Conservation (phyloP, 2,797 vertebrate genomes). For the Phrynocephalus guinanensis region DNA sequence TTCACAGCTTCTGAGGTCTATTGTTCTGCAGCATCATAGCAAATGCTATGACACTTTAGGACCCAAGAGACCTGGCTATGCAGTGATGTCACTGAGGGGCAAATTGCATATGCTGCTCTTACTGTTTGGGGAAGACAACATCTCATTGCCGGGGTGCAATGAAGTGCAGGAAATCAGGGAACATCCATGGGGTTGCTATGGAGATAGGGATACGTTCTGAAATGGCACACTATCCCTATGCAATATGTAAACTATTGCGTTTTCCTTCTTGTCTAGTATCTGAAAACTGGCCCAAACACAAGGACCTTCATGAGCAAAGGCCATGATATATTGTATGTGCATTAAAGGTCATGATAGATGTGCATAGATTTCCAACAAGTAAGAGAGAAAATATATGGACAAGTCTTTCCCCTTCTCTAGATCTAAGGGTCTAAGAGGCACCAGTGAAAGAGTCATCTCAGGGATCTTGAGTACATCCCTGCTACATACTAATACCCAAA, state of each 20-base stretch:
- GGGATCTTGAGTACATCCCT: not conserved
- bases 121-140: not conserved
- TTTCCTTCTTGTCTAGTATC: no score
- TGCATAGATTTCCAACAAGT: not conserved
- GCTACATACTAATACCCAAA: not conserved
- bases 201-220: not conserved
- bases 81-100: not conserved
- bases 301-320: not conserved
- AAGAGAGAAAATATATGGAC: not conserved
- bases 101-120: not conserved
- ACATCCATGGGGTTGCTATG: not conserved
- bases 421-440: not conserved
- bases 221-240: no score
- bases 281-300: not conserved
- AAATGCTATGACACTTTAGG: not conserved
- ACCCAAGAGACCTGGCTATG: not conserved
- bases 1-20: not conserved
- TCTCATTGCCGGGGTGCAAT: not conserved
- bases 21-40: not conserved
- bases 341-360: not conserved
- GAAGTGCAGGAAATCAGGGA: slow-evolving; percentile 26
- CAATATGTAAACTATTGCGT: not conserved
- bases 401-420: not conserved
- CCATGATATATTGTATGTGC: not conserved
- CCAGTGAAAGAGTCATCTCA: not conserved